phyloP scores from a whole-genome alignment of 1,140 invertebrate genomes.

The Drosophila persimilis region DNA sequence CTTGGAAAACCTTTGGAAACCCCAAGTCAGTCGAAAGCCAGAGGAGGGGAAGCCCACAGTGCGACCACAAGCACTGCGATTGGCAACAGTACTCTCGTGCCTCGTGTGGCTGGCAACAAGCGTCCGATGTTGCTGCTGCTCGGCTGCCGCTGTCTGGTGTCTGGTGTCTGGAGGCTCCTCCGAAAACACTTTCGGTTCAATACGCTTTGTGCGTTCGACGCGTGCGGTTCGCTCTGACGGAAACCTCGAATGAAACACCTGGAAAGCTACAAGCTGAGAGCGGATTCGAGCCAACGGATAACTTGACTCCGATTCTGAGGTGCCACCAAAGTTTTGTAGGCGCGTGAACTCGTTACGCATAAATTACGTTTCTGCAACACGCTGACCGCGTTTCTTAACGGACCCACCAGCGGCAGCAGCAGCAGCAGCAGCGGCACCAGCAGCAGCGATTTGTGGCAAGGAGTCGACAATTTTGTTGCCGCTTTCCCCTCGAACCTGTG shows the following conservation, averaged over 20 bases:
- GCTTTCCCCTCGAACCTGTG: constrained; percentile 31
- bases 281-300: constrained; percentile 34
- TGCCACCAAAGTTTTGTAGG: constrained; percentile 68
- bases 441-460: constrained; percentile 33
- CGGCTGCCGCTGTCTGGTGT: background rate
- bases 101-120: constrained; percentile 32
- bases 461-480: constrained; percentile 57
- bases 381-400: constrained; percentile 73
- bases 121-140: constrained; percentile 25
- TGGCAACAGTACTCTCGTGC: constrained; percentile 38
- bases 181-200: constrained; percentile 71
- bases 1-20: background rate
- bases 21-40: constrained; percentile 1
- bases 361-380: constrained; percentile 56
- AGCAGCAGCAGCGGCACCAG: constrained; percentile 15
- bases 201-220: constrained; percentile 82
- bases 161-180: constrained; percentile 57
- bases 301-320: constrained; percentile 35
- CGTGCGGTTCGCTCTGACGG: constrained; percentile 66
- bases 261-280: constrained; percentile 2
- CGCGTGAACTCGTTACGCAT: constrained; percentile 80
- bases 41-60: constrained; percentile 12
- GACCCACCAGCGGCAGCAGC: constrained; percentile 37
- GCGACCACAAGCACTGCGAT: background rate
- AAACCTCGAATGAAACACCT: constrained; percentile 30